These are phyloP conservation scores for Catocala nupta DNA, from an alignment of 2,888 invertebrate species.

Conservation along the genomic window DNA sequence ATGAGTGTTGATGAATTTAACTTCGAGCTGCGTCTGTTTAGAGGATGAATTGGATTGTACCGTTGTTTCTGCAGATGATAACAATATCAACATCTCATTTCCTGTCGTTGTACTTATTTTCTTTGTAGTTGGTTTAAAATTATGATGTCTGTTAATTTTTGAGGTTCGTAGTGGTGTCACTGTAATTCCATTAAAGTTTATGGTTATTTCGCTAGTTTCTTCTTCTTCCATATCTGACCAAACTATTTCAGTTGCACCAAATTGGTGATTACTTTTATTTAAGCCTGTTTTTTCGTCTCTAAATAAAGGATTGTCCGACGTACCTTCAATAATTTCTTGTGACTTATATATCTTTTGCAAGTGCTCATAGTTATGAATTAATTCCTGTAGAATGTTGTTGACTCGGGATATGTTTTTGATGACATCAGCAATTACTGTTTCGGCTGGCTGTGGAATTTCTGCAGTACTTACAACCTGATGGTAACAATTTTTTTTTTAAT, in stretches of 20 bases:
- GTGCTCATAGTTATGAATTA: conserved; percentile 69
- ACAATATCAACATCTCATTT: too few relatives aligned
- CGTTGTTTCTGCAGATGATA: neutral
- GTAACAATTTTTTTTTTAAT: conserved; percentile 3
- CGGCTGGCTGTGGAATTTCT: conserved; percentile 20
- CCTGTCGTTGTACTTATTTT: neutral
- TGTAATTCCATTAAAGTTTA: too few relatives aligned
- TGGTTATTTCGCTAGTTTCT: neutral
- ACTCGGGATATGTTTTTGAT: conserved; percentile 72
- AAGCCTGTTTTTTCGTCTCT: neutral
- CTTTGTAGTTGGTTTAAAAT: conserved; percentile 19
- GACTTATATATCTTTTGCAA: conserved; percentile 62
- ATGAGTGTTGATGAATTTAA: conserved; percentile 41
- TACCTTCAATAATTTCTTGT: conserved; percentile 44
- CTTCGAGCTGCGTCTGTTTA: conserved; percentile 23
- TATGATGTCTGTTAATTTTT: too few relatives aligned
- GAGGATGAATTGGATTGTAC: neutral
- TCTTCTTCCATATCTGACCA: conserved; percentile 3
- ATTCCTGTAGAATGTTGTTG: conserved; percentile 65
- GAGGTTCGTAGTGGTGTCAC: too few relatives aligned
- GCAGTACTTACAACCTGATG: conserved; percentile 8
- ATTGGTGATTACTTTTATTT: too few relatives aligned
- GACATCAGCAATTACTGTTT: conserved; percentile 59
- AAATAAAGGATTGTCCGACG: neutral
- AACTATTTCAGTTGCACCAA: conserved; percentile 32